Base-by-base conservation (phyloP, 1,140 invertebrate species). In the Marisa cornuarietis region DNA sequence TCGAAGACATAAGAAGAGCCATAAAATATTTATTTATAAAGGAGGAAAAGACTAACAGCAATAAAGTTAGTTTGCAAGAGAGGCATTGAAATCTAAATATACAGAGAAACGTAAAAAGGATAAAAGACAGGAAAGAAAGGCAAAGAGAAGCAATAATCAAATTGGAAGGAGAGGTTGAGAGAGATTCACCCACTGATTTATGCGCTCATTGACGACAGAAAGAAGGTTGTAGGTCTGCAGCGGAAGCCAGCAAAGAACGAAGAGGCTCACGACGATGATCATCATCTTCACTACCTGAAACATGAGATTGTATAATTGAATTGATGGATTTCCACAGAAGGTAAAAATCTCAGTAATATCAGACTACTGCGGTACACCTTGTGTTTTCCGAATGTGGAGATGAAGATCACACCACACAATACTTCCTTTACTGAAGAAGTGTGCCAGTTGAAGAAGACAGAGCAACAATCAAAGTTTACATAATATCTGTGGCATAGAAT, bases 221-320 rank as follows among this genome's bases (percentile, higher is more conserved):
- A 91, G 78, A 14, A 88, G 78, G 73, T 88, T 85, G 79, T 89
- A 89, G 18, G 83, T 85, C 80, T 92, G 91, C 51, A 92, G 86
- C 0, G 92, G 92, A 22, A 91, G 76, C 92, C 92, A 92, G 71
- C 91, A 92, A 6, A 92, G 79, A 4, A 91, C 89, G 81, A 92
- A 92, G 26, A 91, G 80, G 18, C 86, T 85, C 9, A 92, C 91
- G 61, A 92, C 91, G 24, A 92, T 89, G 24, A 91, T 87, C 72
- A 92, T 82, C 90, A 92, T 92, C 79, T 91, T 91, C 13, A 92
- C 90, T 14, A 92, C 88, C 90, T 92, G 83, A 42, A 86, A 84
- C 51, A 51, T 80, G n/a, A 80, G 83, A 71, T 24, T 42, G 61
- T 65, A 6, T 42, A n/a, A n/a, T n/a, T n/a, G n/a, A n/a, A n/a